phyloP scores from a whole-genome alignment of 2,888 invertebrate species.

The Herminia tarsipennalis region DNA sequence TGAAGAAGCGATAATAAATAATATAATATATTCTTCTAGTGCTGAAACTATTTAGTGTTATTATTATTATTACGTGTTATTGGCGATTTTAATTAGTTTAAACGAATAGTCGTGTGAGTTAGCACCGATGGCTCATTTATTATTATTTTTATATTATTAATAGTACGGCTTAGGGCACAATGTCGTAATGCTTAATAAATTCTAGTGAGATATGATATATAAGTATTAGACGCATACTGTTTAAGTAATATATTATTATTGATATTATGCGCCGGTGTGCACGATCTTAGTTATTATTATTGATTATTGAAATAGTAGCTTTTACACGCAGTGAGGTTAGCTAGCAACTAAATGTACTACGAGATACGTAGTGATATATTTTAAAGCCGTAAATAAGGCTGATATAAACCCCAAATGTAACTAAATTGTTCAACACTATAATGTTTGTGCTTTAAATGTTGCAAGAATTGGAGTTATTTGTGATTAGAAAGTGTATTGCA shows the following conservation, averaged over 20 bases:
- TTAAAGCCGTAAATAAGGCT: too few relatives aligned
- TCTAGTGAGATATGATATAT: constrained; percentile 56
- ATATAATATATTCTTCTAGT: constrained; percentile 54
- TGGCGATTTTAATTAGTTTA: constrained; percentile 40
- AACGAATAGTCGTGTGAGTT: constrained; percentile 32
- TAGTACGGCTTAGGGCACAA: constrained; percentile 53
- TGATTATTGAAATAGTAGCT: constrained; percentile 5
- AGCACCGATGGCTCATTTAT: constrained; percentile 27
- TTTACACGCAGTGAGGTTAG: constrained; percentile 1
- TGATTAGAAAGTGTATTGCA: background rate
- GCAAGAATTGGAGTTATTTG: too few relatives aligned
- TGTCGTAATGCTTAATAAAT: constrained; percentile 52
- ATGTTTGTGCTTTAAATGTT: too few relatives aligned
- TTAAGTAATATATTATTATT: constrained; percentile 45
- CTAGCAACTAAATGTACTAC: background rate
- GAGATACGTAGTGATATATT: too few relatives aligned
- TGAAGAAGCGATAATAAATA: constrained; percentile 20
- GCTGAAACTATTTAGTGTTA: constrained; percentile 44
- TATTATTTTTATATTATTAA: constrained; percentile 31
- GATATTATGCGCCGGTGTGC: constrained; percentile 43
- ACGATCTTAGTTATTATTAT: constrained; percentile 37
- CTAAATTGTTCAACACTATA: too few relatives aligned
- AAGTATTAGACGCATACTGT: constrained; percentile 51
- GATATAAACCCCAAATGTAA: too few relatives aligned
- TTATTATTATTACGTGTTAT: constrained; percentile 30